These are phyloP conservation scores for Watsonalla binaria DNA, from an alignment of 2,888 invertebrate genomes.

Conservation along the genomic window DNA sequence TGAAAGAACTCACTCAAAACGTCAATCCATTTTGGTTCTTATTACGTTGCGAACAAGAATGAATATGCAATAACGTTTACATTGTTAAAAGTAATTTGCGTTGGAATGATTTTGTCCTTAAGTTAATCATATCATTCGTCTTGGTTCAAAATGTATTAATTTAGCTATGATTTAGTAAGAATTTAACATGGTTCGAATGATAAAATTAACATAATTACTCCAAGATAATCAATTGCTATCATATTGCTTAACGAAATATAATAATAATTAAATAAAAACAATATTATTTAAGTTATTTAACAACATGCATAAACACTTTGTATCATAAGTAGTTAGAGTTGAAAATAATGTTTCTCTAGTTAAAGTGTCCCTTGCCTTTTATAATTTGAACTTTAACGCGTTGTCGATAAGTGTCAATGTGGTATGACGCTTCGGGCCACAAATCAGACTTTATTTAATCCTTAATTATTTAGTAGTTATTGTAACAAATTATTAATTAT, in stretches of 20 bases:
- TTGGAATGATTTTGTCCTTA: background rate
- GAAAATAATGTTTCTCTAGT: slow-evolving; percentile 37
- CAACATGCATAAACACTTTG: slow-evolving; percentile 66
- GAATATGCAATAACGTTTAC: background rate
- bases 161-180: no score
- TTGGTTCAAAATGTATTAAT: no score
- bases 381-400: background rate
- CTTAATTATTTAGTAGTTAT: slow-evolving; percentile 13
- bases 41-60: background rate
- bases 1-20: no score
- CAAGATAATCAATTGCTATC: slow-evolving; percentile 16
- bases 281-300: slow-evolving; percentile 58
- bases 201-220: background rate
- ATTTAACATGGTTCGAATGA: background rate
- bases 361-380: slow-evolving; percentile 19
- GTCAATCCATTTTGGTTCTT: background rate
- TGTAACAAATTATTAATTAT: slow-evolving; percentile 14
- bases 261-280: slow-evolving; percentile 35
- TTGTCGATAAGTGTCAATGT: slow-evolving; percentile 1
- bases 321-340: slow-evolving; percentile 73
- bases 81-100: background rate
- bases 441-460: slow-evolving; percentile 4
- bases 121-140: background rate
- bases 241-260: slow-evolving; percentile 33
- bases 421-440: slow-evolving; percentile 1